Evolutionary conservation across 37 sponge, comb jelly and placozoan genomes (phyloP), one percentile per base, ranked within the genome.

Genomic region (Dysidea cf. avara): DNA sequence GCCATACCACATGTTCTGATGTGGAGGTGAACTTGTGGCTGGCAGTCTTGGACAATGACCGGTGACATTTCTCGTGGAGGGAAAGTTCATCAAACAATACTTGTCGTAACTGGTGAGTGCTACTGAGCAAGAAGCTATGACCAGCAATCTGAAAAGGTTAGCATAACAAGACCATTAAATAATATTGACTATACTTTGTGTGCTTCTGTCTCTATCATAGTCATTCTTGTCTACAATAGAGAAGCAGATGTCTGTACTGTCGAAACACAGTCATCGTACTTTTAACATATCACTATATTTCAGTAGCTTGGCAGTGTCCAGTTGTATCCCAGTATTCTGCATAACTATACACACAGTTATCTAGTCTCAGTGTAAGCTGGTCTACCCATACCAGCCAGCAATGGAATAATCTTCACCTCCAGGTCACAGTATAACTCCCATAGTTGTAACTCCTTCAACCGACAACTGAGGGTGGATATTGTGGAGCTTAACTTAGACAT

Each of bases 1-100:
- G 2, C 31, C 76, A 46, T 31, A 90, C 91, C 62, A 93, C 93
- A 28, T 68, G 22, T 60, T 93, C 93, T 72, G 88, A 84, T 4
- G 93, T 93, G 53, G 89, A 87, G 43, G 64, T 87, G 68, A 65
- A 63, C 32, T 65, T 67, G 47, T 78, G 78, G 9, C 77, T 75
- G 20, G 72, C 60, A 1, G 93, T 93, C 59, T 79, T 81, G 39
- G 67, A 61, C 21, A 93, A 66, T 26, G 59, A 64, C 50, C 73
- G 71, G 34, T 60, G 48, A 53, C 83, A 80, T 43, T 74, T 64
- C 54, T 72, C 38, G 38, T 87, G 78, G 7, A 93, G 75, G 14
- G 72, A 56, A 2, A 90, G 79, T 61, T 87, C 88, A 56, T 87
- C 84, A 73, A 76, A 93, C 17, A 93, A 53, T 31, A 93, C 87